phyloP scores from a whole-genome alignment of 1,140 invertebrate species.

The Pogonomyrmex californicus region DNA sequence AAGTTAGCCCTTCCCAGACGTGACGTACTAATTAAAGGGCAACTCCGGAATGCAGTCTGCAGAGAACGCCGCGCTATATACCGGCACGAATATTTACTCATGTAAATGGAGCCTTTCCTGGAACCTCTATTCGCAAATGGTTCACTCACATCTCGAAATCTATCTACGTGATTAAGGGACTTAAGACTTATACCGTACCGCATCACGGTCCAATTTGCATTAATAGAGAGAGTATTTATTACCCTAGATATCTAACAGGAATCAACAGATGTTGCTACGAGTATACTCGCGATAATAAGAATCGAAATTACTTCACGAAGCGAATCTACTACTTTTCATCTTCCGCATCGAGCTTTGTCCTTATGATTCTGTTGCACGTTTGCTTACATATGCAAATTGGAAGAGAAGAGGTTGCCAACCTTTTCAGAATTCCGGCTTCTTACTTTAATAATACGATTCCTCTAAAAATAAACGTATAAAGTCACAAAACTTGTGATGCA shows the following conservation, averaged over 20 bases:
- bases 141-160: constrained; percentile 67
- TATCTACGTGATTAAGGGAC: constrained; percentile 67
- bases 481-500: constrained; percentile 1
- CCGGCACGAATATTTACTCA: constrained; percentile 66
- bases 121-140: constrained; percentile 62
- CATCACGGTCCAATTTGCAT: constrained; percentile 60
- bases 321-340: neutral
- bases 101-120: constrained; percentile 72
- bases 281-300: neutral
- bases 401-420: constrained; percentile 2
- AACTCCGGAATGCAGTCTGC: constrained; percentile 71
- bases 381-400: constrained; percentile 29
- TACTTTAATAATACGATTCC: neutral
- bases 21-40: constrained; percentile 78
- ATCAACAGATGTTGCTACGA: neutral
- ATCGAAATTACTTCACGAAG: neutral
- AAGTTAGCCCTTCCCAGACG: constrained; percentile 70
- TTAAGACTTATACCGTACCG: constrained; percentile 59
- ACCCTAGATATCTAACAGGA: constrained; percentile 11
- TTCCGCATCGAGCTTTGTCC: neutral
- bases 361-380: constrained; percentile 1
- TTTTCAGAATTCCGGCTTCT: neutral
- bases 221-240: constrained; percentile 46
- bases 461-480: neutral
- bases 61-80: constrained; percentile 60